These are phyloP conservation scores for Diplosoma virens DNA, from an alignment of 23 tunicate genomes.

Conservation along the genomic window DNA sequence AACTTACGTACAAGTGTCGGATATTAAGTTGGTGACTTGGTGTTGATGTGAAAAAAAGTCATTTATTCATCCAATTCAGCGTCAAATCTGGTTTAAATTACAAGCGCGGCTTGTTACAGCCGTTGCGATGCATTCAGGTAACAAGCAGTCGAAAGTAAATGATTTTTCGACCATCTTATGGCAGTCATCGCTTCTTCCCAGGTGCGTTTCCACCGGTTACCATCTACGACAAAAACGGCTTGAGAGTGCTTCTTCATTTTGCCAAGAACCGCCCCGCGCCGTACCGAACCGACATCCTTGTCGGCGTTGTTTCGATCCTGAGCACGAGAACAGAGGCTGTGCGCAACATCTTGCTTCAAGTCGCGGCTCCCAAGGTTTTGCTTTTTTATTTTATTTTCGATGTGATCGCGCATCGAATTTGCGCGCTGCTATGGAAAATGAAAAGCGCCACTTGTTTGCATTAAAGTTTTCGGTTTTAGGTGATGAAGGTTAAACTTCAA, in stretches of 20 bases:
- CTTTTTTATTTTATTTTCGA: too few relatives aligned
- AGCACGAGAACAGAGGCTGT: slow-evolving; percentile 71
- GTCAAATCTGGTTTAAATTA: too few relatives aligned
- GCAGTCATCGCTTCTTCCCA: not conserved
- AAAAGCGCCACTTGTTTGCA: too few relatives aligned
- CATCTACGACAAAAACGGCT: slow-evolving; percentile 67
- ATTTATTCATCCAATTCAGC: too few relatives aligned
- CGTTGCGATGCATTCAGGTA: too few relatives aligned
- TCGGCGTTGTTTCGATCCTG: slow-evolving; percentile 66
- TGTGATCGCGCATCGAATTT: too few relatives aligned
- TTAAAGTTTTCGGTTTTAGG: slow-evolving; percentile 20
- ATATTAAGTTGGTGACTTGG: not conserved
- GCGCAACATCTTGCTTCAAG: slow-evolving; percentile 61
- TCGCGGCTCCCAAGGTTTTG: slow-evolving; percentile 82
- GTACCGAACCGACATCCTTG: slow-evolving; percentile 74
- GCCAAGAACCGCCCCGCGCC: slow-evolving; percentile 76
- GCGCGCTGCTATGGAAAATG: too few relatives aligned
- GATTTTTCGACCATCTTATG: too few relatives aligned
- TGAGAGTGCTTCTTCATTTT: slow-evolving; percentile 70
- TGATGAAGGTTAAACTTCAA: slow-evolving; percentile 83
- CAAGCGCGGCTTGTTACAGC: too few relatives aligned
- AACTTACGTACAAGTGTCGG: not conserved
- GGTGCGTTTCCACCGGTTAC: slow-evolving; percentile 81
- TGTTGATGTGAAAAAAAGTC: too few relatives aligned
- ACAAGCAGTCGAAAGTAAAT: too few relatives aligned